phyloP scores from a whole-genome alignment of 2,113 vertebrate species.

The Oryzias celebensis region DNA sequence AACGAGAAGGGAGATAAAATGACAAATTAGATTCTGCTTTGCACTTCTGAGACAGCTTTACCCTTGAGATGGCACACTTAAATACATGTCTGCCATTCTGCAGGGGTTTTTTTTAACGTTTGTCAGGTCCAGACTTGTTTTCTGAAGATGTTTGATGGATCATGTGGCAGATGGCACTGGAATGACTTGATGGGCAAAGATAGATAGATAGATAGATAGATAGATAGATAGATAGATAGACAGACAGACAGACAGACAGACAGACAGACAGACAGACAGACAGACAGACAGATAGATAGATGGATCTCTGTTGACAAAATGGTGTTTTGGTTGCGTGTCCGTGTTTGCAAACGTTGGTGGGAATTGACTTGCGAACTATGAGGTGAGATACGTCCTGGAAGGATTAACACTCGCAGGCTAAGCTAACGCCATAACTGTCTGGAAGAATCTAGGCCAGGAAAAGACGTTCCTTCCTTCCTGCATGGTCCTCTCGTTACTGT shows the following conservation, averaged over 20 bases:
- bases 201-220: not conserved
- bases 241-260: not conserved
- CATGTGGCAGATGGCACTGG: no score
- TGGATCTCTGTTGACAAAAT: constrained; percentile 28
- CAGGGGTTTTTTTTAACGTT: no score
- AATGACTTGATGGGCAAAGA: not conserved
- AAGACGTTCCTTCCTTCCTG: constrained; percentile 23
- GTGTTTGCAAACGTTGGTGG: constrained; percentile 51
- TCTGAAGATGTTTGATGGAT: no score
- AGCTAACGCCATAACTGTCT: constrained; percentile 32
- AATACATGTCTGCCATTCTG: no score
- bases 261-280: not conserved
- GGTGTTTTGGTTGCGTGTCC: constrained; percentile 45
- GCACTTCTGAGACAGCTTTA: no score
- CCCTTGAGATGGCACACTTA: no score
- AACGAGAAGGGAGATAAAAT: no score
- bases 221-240: not conserved
- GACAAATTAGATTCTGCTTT: no score
- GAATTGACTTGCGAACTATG: constrained; percentile 63
- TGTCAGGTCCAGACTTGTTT: no score
- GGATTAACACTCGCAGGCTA: constrained; percentile 59
- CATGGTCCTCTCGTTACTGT: constrained; percentile 17
- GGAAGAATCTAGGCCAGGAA: constrained; percentile 53
- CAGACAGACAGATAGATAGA: constrained; percentile 1
- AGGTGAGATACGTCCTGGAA: constrained; percentile 62